phyloP scores from a whole-genome alignment of 2,888 invertebrate genomes.

The Drosophila aldrichi region DNA sequence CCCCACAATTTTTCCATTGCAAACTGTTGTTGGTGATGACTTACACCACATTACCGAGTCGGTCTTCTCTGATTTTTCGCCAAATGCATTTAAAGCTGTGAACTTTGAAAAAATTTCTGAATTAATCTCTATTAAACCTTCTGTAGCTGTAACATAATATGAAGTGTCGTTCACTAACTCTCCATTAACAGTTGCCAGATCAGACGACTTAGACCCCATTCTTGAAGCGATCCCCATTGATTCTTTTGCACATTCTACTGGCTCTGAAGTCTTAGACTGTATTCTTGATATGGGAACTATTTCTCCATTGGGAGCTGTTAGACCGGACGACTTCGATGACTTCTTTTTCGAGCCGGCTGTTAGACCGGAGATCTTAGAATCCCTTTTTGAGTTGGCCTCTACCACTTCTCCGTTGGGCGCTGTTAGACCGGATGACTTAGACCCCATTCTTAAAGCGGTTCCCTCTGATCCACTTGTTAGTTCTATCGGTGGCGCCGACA shows the following conservation, averaged over 20 bases:
- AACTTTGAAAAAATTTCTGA: neutral
- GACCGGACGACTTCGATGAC: neutral
- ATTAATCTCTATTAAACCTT: neutral
- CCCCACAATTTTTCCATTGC: neutral
- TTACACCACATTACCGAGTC: neutral
- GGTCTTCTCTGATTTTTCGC: neutral
- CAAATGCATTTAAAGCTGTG: neutral
- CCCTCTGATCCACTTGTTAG: neutral
- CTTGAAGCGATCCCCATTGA: neutral
- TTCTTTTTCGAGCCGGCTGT: neutral
- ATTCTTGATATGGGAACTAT: neutral
- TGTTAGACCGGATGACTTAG: no score
- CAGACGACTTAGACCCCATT: neutral
- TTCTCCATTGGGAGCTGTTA: neutral
- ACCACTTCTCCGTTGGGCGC: no score
- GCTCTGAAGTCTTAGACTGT: neutral
- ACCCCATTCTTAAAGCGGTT: neutral
- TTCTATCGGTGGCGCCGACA: neutral
- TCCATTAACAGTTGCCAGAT: neutral
- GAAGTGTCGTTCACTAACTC: neutral
- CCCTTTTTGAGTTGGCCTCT: no score
- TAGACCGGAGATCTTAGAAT: neutral
- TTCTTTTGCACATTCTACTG: neutral
- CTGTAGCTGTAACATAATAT: neutral
- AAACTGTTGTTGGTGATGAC: neutral